Evolutionary conservation across 2,888 invertebrate species (phyloP), one percentile per base, ranked within the genome.

Genomic region (Dynastes hyllus): DNA sequence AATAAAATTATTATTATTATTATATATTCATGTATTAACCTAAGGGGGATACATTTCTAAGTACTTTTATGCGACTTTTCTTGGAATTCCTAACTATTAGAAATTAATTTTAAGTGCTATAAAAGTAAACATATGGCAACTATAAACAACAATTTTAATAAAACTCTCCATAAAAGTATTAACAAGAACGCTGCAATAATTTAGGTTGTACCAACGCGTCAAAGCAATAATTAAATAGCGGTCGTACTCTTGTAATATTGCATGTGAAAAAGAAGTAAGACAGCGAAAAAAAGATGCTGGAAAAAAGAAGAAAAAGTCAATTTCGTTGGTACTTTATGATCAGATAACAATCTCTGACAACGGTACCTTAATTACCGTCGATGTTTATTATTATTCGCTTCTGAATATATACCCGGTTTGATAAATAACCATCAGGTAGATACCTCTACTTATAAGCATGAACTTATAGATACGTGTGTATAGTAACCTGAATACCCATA

Each of bases 271-370:
- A 27, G 11, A 13, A 16, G 45, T 6, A 67, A n/a, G n/a, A 37
- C 13, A 37, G 32, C 45, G 8, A 50, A 32, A 29, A 27, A 32
- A 32, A 61, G 3, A 61, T 61, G 27, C 2, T 4, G 11, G 29
- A 63, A 29, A 51, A 8, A 22, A 22, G 51, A 51, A 29, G 16
- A 58, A 73, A 73, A 40, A 58, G 40, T 37, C 11, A 22, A 58
- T 73, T 73, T 73, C 58, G 73, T 58, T 16, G 55, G 37, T 37
- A 58, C 58, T 58, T 58, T 58, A 58, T 58, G 73, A 73, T 58
- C 73, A 73, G 73, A 73, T 73, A 73, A 73, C 40, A 73, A 73
- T 73, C 73, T 73, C 73, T 73, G 73, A 73, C 73, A 73, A 73
- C 73, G 73, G 73, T 58, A 73, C 73, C 58, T 58, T 73, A 73